Conservation (phyloP, 2,797 vertebrate species). For the Falco columbarius region DNA sequence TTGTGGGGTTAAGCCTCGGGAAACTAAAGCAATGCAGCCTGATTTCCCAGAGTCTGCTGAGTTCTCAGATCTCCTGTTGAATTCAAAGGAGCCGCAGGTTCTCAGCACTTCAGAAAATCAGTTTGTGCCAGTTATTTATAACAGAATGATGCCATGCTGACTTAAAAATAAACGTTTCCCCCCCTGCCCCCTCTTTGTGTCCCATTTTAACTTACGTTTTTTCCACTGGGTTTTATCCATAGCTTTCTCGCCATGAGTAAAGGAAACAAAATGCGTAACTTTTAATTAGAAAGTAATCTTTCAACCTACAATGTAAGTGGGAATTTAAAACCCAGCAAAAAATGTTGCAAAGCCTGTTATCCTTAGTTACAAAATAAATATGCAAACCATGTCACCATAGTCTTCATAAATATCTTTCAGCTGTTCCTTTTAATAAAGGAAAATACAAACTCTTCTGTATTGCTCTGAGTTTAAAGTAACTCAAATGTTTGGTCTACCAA, state of each 20-base stretch:
- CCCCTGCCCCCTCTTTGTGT: not conserved
- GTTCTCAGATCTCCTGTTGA: not conserved
- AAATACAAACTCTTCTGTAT: not conserved
- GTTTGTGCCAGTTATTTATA: slow-evolving; percentile 49
- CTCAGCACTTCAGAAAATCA: slow-evolving; percentile 40
- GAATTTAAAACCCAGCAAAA: not conserved
- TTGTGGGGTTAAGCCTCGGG: not conserved
- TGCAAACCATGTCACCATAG: not conserved
- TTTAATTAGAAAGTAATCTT: slow-evolving; percentile 48
- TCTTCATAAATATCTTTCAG: slow-evolving; percentile 29
- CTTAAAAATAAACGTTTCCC: slow-evolving; percentile 58
- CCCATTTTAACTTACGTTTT: slow-evolving; percentile 43
- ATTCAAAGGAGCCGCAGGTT: slow-evolving; percentile 50
- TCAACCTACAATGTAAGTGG: not conserved
- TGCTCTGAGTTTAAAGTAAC: slow-evolving; percentile 14
- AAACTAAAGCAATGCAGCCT: not conserved
- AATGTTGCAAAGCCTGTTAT: not conserved
- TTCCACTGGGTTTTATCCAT: not conserved
- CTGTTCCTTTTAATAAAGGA: slow-evolving; percentile 17
- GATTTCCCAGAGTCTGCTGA: slow-evolving; percentile 13
- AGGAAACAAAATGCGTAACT: not conserved
- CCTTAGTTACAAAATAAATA: slow-evolving; percentile 17
- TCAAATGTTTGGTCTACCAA: slow-evolving; percentile 50
- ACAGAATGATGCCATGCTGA: slow-evolving; percentile 63
- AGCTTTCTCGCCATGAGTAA: not conserved